Conservation (phyloP, 2,888 invertebrate genomes). For the Brassicogethes aeneus region DNA sequence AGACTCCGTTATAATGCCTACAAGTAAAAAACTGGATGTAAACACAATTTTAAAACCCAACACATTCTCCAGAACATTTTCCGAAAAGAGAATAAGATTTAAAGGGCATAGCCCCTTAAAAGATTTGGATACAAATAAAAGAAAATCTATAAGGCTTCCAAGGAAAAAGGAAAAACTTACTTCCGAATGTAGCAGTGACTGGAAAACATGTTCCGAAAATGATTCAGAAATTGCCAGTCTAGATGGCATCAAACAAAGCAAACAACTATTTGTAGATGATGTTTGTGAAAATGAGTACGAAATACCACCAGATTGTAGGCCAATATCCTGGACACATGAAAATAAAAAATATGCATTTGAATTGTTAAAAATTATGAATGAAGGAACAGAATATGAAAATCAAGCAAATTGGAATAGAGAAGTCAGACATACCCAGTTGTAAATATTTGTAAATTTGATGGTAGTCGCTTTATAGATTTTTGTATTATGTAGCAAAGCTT, state of each 20-base stretch:
- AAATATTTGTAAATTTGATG: slow-evolving; percentile 9
- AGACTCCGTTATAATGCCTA: slow-evolving; percentile 33
- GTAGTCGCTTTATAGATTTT: too few species aligned
- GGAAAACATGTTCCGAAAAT: slow-evolving; percentile 13
- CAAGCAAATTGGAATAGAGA: slow-evolving; percentile 12
- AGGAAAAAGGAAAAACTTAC: slow-evolving; percentile 10
- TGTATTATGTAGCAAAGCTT: too few species aligned
- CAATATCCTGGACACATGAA: slow-evolving; percentile 34
- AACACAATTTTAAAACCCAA: slow-evolving; percentile 30
- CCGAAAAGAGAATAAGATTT: slow-evolving; percentile 35
- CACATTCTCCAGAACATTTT: slow-evolving; percentile 31
- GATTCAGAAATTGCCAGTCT: slow-evolving; percentile 3
- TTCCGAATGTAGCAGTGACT: slow-evolving; percentile 7
- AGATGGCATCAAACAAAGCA: slow-evolving; percentile 11
- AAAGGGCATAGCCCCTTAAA: slow-evolving; percentile 37
- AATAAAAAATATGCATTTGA: slow-evolving; percentile 36
- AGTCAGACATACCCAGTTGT: slow-evolving; percentile 32
- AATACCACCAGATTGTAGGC: slow-evolving; percentile 12
- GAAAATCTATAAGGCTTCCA: slow-evolving; percentile 13
- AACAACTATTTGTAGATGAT: slow-evolving; percentile 12
- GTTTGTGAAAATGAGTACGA: slow-evolving; percentile 6
- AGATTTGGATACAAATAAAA: slow-evolving; percentile 24
- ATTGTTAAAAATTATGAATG: slow-evolving; percentile 33
- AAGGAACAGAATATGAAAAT: slow-evolving; percentile 14
- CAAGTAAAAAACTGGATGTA: slow-evolving; percentile 37